Evolutionary conservation across 2,797 vertebrate genomes (phyloP).

Genomic region (Salmo trutta): DNA sequence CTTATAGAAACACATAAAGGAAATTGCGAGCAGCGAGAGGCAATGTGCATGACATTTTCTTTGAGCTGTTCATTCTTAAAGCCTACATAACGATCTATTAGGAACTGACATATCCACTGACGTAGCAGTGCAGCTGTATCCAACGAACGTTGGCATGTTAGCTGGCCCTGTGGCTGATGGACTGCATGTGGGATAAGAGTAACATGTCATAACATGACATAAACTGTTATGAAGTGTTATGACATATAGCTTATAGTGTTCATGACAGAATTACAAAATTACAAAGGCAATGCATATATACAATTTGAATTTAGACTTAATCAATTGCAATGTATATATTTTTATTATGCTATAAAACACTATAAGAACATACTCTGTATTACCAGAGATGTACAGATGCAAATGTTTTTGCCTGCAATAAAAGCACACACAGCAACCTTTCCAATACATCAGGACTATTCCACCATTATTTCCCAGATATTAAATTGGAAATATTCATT

Average conservation of each 20-base stretch:
- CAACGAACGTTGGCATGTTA: slow-evolving; percentile 8
- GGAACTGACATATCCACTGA: slow-evolving; percentile 20
- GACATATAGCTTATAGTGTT: not conserved
- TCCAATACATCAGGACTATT: slow-evolving; percentile 14
- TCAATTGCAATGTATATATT: not conserved
- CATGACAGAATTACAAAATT: not conserved
- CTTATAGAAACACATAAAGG: not conserved
- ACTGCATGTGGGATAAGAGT: slow-evolving; percentile 20
- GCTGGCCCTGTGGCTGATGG: slow-evolving; percentile 18
- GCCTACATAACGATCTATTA: not conserved
- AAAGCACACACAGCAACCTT: not conserved
- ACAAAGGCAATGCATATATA: not conserved
- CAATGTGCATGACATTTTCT: not conserved
- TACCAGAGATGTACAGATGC: not conserved
- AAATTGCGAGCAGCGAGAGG: slow-evolving; percentile 22
- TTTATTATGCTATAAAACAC: not conserved
- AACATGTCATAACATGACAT: slow-evolving; percentile 29
- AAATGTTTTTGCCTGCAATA: not conserved
- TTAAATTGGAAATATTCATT: not conserved
- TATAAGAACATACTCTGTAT: not conserved
- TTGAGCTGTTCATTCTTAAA: not conserved
- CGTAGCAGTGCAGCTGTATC: slow-evolving; percentile 15
- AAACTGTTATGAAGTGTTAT: slow-evolving; percentile 8
- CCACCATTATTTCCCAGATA: not conserved
- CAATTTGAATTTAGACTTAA: not conserved